A percentile compares a stretch with the other conserved stretches of the same genome.
Conservation (phyloP, 2,113 vertebrate species). For the Cyphomyrus plagiostoma region DNA sequence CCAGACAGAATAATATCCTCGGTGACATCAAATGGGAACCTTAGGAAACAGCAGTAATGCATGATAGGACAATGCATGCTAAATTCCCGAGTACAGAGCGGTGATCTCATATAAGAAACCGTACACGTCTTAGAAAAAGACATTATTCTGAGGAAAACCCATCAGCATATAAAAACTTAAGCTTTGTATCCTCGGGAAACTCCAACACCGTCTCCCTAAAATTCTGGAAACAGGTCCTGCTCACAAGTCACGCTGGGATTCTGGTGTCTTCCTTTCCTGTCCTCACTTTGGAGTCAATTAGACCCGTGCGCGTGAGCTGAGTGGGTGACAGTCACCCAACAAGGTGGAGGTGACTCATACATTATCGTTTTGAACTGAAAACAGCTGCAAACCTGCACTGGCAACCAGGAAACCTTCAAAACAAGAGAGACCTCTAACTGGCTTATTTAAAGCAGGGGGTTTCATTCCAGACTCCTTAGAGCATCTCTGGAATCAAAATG, state of each 20-base stretch:
- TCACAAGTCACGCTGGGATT: neutral
- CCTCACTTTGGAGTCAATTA: neutral
- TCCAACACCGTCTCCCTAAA: neutral
- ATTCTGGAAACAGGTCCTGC: neutral
- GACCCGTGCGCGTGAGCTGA: neutral
- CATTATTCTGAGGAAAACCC: neutral
- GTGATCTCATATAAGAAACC: neutral
- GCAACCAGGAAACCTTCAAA: neutral
- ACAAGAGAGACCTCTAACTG: neutral
- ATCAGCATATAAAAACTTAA: neutral
- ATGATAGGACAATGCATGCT: neutral
- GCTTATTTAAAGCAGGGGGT: neutral
- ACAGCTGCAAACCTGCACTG: neutral
- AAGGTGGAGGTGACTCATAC: neutral
- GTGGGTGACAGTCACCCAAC: neutral
- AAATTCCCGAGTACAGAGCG: neutral
- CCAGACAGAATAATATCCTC: neutral
- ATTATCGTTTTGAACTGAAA: neutral
- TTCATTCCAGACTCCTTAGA: neutral
- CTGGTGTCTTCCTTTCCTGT: neutral
- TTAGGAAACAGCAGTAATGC: no score
- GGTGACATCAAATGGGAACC: neutral
- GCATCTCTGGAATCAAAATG: neutral
- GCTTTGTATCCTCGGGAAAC: neutral
- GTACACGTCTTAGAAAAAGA: no score